These are phyloP conservation scores for Diachasma alloeum DNA, from an alignment of 1,140 invertebrate genomes.

Conservation along the genomic window DNA sequence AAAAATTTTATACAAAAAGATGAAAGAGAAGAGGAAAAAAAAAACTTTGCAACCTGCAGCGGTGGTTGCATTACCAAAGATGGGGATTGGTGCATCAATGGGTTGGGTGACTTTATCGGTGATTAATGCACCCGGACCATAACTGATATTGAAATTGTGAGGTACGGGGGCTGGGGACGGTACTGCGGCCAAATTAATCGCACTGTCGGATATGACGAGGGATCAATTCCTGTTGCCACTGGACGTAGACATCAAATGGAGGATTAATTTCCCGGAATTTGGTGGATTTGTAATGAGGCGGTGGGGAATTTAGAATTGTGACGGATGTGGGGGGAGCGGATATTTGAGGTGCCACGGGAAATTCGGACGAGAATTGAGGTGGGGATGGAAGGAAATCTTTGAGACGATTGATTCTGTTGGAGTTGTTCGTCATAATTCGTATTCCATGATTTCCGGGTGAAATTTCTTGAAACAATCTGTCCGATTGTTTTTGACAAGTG, in stretches of 20 bases:
- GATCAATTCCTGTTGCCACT: not conserved
- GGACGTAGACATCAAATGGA: not conserved
- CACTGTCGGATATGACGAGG: slow-evolving; percentile 19
- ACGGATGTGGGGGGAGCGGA: not conserved
- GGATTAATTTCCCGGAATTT: slow-evolving; percentile 3
- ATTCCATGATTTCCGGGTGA: too few species aligned
- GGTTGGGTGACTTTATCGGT: not conserved
- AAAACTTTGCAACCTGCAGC: not conserved
- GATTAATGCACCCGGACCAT: not conserved
- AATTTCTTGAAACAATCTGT: too few species aligned
- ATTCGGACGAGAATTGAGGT: too few species aligned
- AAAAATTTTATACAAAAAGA: not conserved
- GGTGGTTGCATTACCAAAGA: not conserved
- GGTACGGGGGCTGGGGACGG: not conserved
- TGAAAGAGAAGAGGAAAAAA: not conserved
- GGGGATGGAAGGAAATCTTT: too few species aligned
- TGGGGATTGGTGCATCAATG: not conserved
- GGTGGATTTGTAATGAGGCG: not conserved
- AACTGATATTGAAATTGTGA: not conserved
- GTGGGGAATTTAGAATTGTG: not conserved
- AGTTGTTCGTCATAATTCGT: too few species aligned
- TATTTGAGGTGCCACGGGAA: not conserved
- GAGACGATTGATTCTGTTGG: too few species aligned
- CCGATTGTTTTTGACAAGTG: too few species aligned
- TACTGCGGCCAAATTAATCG: slow-evolving; percentile 5